phyloP scores from a whole-genome alignment of 2,113 vertebrate genomes.

The Stomatorhinus ivindoensis region DNA sequence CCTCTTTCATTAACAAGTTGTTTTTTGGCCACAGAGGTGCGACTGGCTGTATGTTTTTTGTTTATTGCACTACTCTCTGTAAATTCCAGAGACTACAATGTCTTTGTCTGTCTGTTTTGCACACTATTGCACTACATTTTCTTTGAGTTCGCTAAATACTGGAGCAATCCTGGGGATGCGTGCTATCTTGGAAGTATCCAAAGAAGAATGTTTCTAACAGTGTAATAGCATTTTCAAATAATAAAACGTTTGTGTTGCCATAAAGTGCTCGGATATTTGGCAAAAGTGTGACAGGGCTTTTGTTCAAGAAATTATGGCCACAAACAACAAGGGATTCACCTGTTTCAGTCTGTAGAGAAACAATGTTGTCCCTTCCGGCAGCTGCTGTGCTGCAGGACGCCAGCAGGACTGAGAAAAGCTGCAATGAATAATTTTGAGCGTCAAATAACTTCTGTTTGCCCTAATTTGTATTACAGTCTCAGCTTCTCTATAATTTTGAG shows the following conservation, averaged over 20 bases:
- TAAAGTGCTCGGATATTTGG: neutral
- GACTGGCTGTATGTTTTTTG: neutral
- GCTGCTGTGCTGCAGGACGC: neutral
- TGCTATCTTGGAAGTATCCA: neutral
- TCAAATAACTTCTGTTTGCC: slow-evolving; percentile 8
- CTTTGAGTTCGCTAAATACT: neutral
- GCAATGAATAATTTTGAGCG: neutral
- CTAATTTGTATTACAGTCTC: neutral
- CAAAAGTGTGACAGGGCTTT: neutral
- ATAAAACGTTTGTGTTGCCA: neutral
- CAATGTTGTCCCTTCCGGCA: neutral
- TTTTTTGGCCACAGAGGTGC: neutral
- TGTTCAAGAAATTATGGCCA: neutral
- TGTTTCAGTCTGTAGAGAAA: neutral
- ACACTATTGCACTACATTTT: neutral
- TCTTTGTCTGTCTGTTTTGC: neutral
- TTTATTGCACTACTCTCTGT: neutral
- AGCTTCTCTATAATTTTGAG: neutral
- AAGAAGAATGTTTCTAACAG: neutral
- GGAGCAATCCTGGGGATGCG: neutral
- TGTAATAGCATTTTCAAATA: neutral
- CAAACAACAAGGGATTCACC: neutral
- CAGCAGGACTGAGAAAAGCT: neutral
- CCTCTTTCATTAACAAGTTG: neutral
- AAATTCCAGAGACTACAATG: neutral